Evolutionary conservation across 2,797 vertebrate species (phyloP).

Genomic region (Macrochelys suwanniensis): DNA sequence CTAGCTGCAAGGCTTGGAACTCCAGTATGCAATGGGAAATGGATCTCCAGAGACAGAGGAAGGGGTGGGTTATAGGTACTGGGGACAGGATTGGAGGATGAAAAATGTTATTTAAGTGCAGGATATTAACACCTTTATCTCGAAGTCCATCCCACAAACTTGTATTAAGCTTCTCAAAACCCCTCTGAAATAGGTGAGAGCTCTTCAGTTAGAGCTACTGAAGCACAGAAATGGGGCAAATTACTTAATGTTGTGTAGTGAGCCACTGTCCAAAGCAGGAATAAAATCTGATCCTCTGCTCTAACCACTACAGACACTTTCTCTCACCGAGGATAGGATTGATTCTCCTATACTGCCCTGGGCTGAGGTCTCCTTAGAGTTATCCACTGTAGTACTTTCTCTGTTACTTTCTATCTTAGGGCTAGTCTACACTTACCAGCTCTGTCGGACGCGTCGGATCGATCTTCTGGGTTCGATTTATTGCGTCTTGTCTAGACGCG

Average conservation of each 20-base stretch:
- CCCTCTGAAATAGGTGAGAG: neutral
- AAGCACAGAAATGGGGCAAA: neutral
- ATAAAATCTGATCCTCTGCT: neutral
- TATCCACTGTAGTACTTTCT: neutral
- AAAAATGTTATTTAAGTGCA: neutral
- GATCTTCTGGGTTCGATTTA: no score
- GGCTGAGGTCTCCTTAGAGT: neutral
- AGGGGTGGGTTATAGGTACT: neutral
- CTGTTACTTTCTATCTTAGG: neutral
- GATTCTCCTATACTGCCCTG: neutral
- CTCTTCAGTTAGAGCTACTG: fast-evolving
- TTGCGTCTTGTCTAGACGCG: no score
- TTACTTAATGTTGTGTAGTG: neutral
- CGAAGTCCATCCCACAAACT: neutral
- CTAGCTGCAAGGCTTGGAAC: neutral
- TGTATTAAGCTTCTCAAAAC: neutral
- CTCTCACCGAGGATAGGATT: neutral
- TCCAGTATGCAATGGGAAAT: neutral
- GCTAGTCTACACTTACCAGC: no score
- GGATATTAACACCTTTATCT: neutral
- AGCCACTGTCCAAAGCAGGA: neutral
- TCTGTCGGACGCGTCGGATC: no score
- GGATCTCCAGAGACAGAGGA: neutral
- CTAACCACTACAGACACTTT: neutral
- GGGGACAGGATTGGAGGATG: fast-evolving